These are phyloP conservation scores for Petaurus breviceps DNA, from an alignment of 2,113 vertebrate species.

Conservation along the genomic window DNA sequence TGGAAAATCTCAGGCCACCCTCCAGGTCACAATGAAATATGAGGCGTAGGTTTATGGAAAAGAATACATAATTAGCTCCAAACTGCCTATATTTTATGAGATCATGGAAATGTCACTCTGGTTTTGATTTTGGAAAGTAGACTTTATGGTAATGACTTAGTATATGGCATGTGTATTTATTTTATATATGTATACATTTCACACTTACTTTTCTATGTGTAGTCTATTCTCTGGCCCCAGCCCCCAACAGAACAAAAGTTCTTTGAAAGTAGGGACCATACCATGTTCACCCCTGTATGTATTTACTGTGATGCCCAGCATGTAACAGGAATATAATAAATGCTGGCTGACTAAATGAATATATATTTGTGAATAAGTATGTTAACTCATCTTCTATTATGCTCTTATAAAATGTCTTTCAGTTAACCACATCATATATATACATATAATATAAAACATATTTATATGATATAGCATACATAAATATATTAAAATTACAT, in stretches of 20 bases:
- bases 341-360: neutral
- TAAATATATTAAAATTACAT: neutral
- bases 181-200: conserved; percentile 20
- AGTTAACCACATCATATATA: neutral
- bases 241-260: neutral
- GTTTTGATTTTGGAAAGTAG: neutral
- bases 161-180: neutral
- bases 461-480: neutral
- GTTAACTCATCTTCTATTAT: neutral
- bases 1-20: neutral
- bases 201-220: conserved; percentile 14
- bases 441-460: neutral
- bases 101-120: neutral
- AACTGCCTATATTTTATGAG: neutral
- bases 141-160: neutral
- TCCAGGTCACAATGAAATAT: neutral
- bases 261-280: neutral
- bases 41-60: neutral
- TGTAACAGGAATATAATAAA: neutral
- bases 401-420: neutral
- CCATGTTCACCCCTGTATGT: neutral
- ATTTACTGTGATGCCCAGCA: neutral
- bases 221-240: neutral
- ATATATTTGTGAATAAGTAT: neutral
- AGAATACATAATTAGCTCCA: neutral